Percentiles rank a stretch among this genome's conserved stretches.
These are phyloP conservation scores for Ommatoiulus sabulosus DNA, from an alignment of 2,888 invertebrate species.

Conservation along the genomic window DNA sequence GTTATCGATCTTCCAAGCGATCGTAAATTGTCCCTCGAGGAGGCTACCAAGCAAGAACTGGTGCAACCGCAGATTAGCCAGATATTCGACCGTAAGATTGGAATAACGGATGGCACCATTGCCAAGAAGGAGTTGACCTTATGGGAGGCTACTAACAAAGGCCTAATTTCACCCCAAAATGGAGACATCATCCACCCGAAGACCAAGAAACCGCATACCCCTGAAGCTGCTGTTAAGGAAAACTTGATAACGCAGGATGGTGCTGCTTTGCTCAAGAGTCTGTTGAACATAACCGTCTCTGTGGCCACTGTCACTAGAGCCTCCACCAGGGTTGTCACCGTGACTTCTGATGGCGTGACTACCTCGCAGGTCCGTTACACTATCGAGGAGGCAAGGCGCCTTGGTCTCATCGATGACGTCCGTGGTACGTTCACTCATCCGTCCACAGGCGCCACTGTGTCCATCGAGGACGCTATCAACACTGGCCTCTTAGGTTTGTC, in stretches of 20 bases:
- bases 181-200: slow-evolving; percentile 85
- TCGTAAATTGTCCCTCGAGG: slow-evolving; percentile 63
- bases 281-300: slow-evolving; percentile 88
- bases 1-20: slow-evolving; percentile 63
- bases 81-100: slow-evolving; percentile 85
- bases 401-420: slow-evolving; percentile 83
- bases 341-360: slow-evolving; percentile 71
- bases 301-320: slow-evolving; percentile 88
- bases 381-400: slow-evolving; percentile 81
- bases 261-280: slow-evolving; percentile 84
- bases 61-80: slow-evolving; percentile 71
- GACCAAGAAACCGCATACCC: slow-evolving; percentile 79
- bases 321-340: slow-evolving; percentile 83
- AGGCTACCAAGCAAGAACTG: slow-evolving; percentile 67
- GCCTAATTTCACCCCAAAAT: slow-evolving; percentile 87
- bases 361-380: slow-evolving; percentile 73
- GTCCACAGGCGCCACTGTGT: slow-evolving; percentile 64
- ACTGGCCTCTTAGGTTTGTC: slow-evolving; percentile 65
- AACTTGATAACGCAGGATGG: slow-evolving; percentile 89
- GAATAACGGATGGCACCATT: slow-evolving; percentile 77
- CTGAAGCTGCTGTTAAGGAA: slow-evolving; percentile 86
- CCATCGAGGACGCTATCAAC: slow-evolving; percentile 67
- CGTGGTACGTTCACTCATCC: slow-evolving; percentile 77
- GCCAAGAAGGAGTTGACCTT: slow-evolving; percentile 81
- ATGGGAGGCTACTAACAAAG: slow-evolving; percentile 88